Evolutionary conservation across 2,113 vertebrate species (phyloP).

Genomic region (Harpagus bidentatus): DNA sequence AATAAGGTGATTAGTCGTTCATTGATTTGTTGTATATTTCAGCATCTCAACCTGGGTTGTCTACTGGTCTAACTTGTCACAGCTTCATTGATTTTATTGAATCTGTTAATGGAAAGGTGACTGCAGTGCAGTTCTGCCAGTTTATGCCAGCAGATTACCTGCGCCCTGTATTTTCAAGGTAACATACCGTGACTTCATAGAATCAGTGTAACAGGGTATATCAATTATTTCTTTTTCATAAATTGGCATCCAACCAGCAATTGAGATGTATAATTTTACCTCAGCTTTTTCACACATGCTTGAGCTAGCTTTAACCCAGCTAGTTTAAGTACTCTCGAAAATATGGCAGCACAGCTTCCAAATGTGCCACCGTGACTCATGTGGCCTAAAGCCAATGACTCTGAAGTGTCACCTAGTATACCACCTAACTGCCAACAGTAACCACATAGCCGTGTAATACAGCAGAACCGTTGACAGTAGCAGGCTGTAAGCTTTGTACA

Average conservation of each 20-base stretch:
- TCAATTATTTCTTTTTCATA: neutral
- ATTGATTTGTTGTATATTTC: neutral
- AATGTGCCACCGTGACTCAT: neutral
- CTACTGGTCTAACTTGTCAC: neutral
- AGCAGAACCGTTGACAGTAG: neutral
- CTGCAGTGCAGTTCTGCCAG: neutral
- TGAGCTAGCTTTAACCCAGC: neutral
- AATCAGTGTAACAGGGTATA: neutral
- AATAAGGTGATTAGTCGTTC: neutral
- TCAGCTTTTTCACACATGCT: neutral
- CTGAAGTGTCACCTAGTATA: neutral
- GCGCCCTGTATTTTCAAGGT: neutral
- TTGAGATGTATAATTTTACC: neutral
- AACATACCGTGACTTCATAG: neutral
- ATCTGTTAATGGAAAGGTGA: neutral
- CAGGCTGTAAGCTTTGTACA: neutral
- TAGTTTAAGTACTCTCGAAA: neutral
- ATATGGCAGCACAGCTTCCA: neutral
- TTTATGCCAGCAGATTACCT: neutral
- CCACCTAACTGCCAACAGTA: neutral
- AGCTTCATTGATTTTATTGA: neutral
- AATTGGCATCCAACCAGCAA: neutral
- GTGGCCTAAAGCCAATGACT: neutral
- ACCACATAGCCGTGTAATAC: neutral
- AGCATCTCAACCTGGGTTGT: neutral